Base-by-base conservation (phyloP, 2,113 vertebrate genomes). In the Smithornis capensis region DNA sequence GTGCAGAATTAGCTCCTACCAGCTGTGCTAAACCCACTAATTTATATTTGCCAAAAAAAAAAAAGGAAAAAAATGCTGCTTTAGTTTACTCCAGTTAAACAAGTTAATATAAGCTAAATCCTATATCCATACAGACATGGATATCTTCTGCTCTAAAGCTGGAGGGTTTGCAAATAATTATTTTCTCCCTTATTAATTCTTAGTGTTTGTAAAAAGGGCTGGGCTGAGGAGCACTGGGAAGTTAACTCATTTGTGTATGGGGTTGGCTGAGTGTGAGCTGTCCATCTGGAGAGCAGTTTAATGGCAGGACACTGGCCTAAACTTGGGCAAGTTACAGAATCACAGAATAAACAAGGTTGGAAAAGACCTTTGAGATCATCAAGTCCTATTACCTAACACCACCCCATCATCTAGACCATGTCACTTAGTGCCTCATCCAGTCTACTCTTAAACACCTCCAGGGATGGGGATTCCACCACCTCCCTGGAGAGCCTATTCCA, bases 1-100 rank as follows among this genome's bases (percentile, higher is more conserved):
- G 92, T 96, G 78, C 92, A 29, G 79, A 95, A 96, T 95, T 95
- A 94, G 85, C 79, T 96, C 56, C 56, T 83, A 90, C 82, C 88
- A 97, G 94, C 90, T 94, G 80, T 84, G 88, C 73, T 92, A 95
- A 90, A 95, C 70, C 35, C 73, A 92, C 62, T 56, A 37, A 90
- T 95, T 96, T 92, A 87, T 95, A 89, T 84, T 80, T 67, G 79
- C 71, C 42, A 56, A 53, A 91, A 91, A 76, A 55, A 24, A 40
- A 40, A 40, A 31, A 35, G 5, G 40, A 7, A 62, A 77, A 77
- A 92, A 68, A 53, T 50, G 49, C 64, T 87, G 76, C 80, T 89
- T 19, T 87, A 79, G 88, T 95, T 93, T 93, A 90, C 84, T 82
- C 53, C 80, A 94, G 71, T 95, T 96, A 90, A 75, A 86, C 64